Evolutionary conservation across 1,140 invertebrate species (phyloP).

Genomic region (Portunus trituberculatus): DNA sequence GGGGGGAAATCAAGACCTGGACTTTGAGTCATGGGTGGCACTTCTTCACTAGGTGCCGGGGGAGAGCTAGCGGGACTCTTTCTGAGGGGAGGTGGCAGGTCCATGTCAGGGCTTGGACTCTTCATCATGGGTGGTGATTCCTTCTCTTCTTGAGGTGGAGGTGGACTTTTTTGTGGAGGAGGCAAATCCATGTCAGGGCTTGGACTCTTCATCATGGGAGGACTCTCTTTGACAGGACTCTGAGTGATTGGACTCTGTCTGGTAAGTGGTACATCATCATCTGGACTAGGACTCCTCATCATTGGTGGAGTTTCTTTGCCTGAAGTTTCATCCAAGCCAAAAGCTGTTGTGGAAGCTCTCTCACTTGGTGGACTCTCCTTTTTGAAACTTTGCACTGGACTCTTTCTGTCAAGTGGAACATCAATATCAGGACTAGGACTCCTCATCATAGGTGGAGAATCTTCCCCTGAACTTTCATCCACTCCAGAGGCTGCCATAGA

Average conservation of each 20-base stretch:
- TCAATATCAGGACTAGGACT: constrained; percentile 55
- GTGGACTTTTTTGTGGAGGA: constrained; percentile 26
- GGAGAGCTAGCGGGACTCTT: constrained; percentile 48
- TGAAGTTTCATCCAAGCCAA: neutral
- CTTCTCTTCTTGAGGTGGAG: constrained; percentile 13
- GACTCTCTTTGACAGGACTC: constrained; percentile 40
- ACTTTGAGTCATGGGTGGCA: neutral
- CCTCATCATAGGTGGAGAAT: constrained; percentile 62
- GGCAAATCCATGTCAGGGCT: constrained; percentile 42
- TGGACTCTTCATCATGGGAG: constrained; percentile 68
- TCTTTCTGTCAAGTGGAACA: constrained; percentile 14
- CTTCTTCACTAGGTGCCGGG: neutral
- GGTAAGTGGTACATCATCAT: constrained; percentile 16
- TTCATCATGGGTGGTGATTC: constrained; percentile 46
- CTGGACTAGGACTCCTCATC: constrained; percentile 61
- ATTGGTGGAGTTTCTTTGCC: constrained; percentile 52
- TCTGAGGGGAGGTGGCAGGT: neutral
- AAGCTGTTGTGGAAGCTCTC: no score
- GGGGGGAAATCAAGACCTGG: constrained; percentile 1
- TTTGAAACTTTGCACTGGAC: constrained; percentile 24
- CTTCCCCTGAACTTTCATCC: constrained; percentile 26
- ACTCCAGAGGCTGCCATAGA: neutral
- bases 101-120: constrained; percentile 48
- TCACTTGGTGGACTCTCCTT: constrained; percentile 39
- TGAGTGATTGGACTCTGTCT: constrained; percentile 31